phyloP scores from a whole-genome alignment of 2,888 invertebrate species.

The Rhagonycha lutea region DNA sequence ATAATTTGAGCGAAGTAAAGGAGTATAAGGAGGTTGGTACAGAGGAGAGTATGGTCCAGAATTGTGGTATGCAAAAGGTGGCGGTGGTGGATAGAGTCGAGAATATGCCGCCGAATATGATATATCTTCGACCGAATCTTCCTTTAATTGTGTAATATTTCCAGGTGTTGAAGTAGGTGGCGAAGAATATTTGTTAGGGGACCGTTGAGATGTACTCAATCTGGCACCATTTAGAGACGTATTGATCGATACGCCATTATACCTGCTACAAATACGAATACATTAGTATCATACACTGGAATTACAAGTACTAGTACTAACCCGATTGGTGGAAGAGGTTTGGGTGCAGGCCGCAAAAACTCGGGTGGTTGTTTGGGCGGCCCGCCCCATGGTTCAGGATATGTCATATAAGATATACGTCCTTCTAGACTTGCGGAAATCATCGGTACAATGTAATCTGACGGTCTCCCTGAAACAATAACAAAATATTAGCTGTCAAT shows the following conservation, averaged over 20 bases:
- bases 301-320: slow-evolving; percentile 44
- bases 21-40: slow-evolving; percentile 53
- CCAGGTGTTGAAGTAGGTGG: slow-evolving; percentile 52
- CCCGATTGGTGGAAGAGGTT: slow-evolving; percentile 61
- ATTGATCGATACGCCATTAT: slow-evolving; percentile 50
- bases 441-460: slow-evolving; percentile 58
- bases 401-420: slow-evolving; percentile 57
- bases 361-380: slow-evolving; percentile 61
- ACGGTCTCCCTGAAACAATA: slow-evolving; percentile 53
- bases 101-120: slow-evolving; percentile 43
- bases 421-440: slow-evolving; percentile 74
- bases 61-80: slow-evolving; percentile 40
- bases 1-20: slow-evolving; percentile 54
- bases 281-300: neutral
- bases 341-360: slow-evolving; percentile 70
- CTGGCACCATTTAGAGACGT: slow-evolving; percentile 47
- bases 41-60: slow-evolving; percentile 54
- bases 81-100: slow-evolving; percentile 43
- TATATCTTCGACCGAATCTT: slow-evolving; percentile 44
- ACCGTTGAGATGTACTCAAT: slow-evolving; percentile 43
- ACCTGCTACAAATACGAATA: slow-evolving; percentile 38
- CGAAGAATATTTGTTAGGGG: slow-evolving; percentile 50
- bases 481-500: neutral
- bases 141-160: slow-evolving; percentile 53
- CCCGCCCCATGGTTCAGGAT: slow-evolving; percentile 64